phyloP scores from a whole-genome alignment of 2,797 vertebrate species.

The Pseudomugil tenellus region DNA sequence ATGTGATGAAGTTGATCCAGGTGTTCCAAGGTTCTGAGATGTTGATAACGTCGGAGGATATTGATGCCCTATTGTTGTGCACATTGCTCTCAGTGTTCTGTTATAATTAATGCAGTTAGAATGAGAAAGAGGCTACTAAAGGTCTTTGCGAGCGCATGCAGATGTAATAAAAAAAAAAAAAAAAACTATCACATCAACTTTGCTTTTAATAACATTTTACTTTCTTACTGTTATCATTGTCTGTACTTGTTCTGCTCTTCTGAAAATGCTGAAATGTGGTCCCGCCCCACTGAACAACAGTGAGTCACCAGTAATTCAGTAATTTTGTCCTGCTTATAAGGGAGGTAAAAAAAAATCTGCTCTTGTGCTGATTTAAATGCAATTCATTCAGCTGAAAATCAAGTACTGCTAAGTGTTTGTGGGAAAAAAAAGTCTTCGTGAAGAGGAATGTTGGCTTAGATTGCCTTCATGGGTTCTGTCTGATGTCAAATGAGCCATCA shows the following conservation, averaged over 20 bases:
- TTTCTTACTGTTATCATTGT: neutral
- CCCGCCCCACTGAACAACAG: conserved; percentile 32
- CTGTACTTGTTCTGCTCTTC: neutral
- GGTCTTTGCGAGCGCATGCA: conserved; percentile 26
- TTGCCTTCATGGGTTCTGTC: conserved; percentile 42
- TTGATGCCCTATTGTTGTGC: conserved; percentile 70
- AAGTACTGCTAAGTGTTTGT: conserved; percentile 47
- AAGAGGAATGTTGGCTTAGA: conserved; percentile 51
- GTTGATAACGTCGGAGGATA: conserved; percentile 75
- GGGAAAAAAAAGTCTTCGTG: conserved; percentile 27
- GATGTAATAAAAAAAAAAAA: conserved; percentile 25
- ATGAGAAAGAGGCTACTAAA: conserved; percentile 50
- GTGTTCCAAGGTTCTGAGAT: conserved; percentile 74
- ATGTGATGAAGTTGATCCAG: conserved; percentile 82
- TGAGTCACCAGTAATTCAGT: conserved; percentile 22
- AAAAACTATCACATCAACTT: neutral
- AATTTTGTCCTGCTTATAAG: neutral
- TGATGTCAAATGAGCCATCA: conserved; percentile 65
- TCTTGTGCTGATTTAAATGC: conserved; percentile 38
- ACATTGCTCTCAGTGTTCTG: conserved; percentile 60
- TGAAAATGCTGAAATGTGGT: neutral
- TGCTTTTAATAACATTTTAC: neutral
- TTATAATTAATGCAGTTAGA: conserved; percentile 56
- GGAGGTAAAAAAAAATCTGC: neutral
- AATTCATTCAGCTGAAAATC: conserved; percentile 54